Percentiles rank a stretch among this genome's conserved stretches.
phyloP scores from a whole-genome alignment of 2,113 vertebrate species.

The Rissa tridactyla region DNA sequence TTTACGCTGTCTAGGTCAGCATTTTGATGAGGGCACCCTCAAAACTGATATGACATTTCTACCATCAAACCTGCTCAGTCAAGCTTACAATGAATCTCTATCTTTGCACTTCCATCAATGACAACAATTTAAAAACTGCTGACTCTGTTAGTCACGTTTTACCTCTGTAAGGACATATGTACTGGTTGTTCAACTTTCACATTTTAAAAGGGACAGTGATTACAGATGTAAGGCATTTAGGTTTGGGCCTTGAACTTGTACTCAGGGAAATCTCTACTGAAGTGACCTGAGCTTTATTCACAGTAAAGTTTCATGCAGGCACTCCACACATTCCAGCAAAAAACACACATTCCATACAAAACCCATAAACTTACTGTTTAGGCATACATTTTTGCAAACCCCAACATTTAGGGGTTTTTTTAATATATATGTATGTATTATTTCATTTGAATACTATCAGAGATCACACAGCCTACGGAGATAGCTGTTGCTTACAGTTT shows the following conservation, averaged over 20 bases:
- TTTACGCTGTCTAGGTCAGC: background rate
- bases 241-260: background rate
- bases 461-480: background rate
- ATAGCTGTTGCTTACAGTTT: background rate
- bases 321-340: background rate
- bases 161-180: background rate
- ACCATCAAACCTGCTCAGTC: background rate
- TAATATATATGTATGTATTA: background rate
- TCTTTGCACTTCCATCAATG: background rate
- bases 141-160: background rate
- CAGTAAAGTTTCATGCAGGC: background rate
- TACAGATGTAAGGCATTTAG: background rate
- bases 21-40: background rate
- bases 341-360: background rate
- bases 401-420: accelerated
- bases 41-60: background rate
- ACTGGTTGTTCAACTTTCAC: background rate
- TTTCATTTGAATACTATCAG: background rate
- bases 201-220: background rate
- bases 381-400: background rate
- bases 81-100: background rate
- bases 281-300: background rate
- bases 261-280: background rate
- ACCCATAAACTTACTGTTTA: background rate
- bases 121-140: background rate